Evolutionary conservation across 2,888 invertebrate genomes (phyloP), one percentile per base, ranked within the genome.

Genomic region (Chymomyza fuscimana): DNA sequence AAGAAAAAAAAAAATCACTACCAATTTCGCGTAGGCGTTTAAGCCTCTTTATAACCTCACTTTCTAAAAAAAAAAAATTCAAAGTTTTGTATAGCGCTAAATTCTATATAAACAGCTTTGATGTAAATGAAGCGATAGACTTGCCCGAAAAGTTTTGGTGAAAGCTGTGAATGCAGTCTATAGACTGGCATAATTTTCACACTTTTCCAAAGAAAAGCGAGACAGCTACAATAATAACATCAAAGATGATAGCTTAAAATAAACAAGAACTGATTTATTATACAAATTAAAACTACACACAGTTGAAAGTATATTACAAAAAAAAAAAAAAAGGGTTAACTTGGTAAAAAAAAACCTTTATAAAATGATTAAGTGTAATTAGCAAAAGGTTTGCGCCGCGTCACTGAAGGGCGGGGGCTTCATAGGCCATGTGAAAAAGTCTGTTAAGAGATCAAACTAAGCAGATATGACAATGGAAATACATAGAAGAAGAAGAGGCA

Each of bases 171-270:
- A 54, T 54, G 22, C 19, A 9, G 16, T 51, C 75, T 76, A 80
- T 83, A 80, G 85, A 76, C 68, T 78, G 83, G 69, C 87, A 87
- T 82, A 85, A 85, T 87, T 83, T 83, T 83, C 83, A 83, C 87
- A 87, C 83, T 85, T 83, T 83, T 83, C 83, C 86, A 73, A 73
- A 69, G 74, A 82, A 82, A 67, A 70, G 60, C 40, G n/a, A 40
- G 56, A 50, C 51, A 62, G 7, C 67, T 67, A 52, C 32, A 65
- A 32, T 52, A 54, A 25, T 19, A 67, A 67, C 54, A 50, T 25
- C 52, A 63, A 50, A 60, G 36, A 70, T 56, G 51, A 63, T 59
- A 65, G 63, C 74, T 51, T 36, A 63, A 58, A 32, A 50, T 59
- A 65, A 67, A 79, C 72, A 76, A 76, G 74, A 85, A 78, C 86